phyloP scores from a whole-genome alignment of 2,113 vertebrate species.

The Zosterops hypoxanthus region DNA sequence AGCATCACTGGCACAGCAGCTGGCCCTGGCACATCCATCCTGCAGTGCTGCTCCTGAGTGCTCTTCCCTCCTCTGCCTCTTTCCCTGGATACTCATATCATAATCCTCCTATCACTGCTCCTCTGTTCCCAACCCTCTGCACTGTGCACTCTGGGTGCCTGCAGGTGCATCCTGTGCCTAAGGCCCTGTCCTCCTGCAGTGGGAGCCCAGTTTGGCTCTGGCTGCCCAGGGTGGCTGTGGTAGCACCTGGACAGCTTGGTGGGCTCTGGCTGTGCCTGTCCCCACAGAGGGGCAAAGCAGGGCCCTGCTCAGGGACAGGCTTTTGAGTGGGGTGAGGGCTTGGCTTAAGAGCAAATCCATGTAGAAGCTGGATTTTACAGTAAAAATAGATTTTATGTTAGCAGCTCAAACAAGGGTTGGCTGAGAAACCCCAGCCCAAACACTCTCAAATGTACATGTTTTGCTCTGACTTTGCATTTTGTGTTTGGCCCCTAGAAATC shows the following conservation, averaged over 20 bases:
- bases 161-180: too few species aligned
- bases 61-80: neutral
- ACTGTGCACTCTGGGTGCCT: neutral
- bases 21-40: neutral
- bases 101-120: rapidly evolving
- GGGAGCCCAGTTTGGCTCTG: neutral
- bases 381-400: neutral
- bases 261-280: neutral
- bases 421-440: neutral
- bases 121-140: neutral
- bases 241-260: neutral
- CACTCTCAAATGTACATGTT: neutral
- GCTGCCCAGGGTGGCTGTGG: neutral
- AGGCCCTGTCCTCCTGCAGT: neutral
- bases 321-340: neutral
- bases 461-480: neutral
- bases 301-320: neutral
- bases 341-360: neutral
- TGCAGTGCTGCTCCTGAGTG: neutral
- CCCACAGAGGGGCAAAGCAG: neutral
- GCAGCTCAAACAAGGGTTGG: neutral
- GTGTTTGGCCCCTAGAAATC: neutral
- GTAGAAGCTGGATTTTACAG: neutral
- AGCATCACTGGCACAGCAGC: neutral
- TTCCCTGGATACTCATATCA: rapidly evolving